These are phyloP conservation scores for Sphinx pinastri DNA, from an alignment of 2,888 invertebrate genomes.

Conservation along the genomic window DNA sequence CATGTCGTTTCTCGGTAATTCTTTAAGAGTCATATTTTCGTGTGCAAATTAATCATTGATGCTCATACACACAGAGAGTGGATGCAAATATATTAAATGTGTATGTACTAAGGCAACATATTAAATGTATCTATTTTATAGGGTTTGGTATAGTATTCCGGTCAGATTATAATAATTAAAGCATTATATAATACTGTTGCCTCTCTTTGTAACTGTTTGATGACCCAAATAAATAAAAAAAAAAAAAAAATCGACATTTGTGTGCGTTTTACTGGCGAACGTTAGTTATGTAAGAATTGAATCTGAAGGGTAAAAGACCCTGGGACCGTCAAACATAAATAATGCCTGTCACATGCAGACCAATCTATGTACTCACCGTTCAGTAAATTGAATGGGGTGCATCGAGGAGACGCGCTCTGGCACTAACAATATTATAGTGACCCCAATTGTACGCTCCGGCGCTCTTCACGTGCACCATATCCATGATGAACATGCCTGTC, in stretches of 20 bases:
- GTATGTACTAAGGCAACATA: not conserved
- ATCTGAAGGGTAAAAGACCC: not conserved
- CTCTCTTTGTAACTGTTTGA: too few relatives aligned
- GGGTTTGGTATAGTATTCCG: too few relatives aligned
- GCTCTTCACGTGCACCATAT: conserved; percentile 31
- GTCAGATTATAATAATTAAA: too few relatives aligned
- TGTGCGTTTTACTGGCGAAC: not conserved
- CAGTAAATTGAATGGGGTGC: conserved; percentile 45
- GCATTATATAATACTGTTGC: too few relatives aligned
- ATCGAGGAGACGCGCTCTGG: conserved; percentile 37
- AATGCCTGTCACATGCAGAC: not conserved
- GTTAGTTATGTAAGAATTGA: not conserved
- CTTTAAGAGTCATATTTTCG: not conserved
- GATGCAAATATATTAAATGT: not conserved
- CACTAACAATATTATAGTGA: conserved; percentile 49
- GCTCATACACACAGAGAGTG: not conserved
- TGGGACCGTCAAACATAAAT: conserved; percentile 15
- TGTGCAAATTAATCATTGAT: not conserved
- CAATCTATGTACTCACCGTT: conserved; percentile 25
- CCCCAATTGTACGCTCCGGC: conserved; percentile 50
- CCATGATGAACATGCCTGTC: conserved; percentile 17
- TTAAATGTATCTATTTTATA: not conserved
- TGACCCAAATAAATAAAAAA: too few relatives aligned
- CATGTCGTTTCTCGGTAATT: not conserved
- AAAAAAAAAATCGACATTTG: not conserved